Conservation (phyloP, 2,797 vertebrate genomes). For the Podargus strigoides region DNA sequence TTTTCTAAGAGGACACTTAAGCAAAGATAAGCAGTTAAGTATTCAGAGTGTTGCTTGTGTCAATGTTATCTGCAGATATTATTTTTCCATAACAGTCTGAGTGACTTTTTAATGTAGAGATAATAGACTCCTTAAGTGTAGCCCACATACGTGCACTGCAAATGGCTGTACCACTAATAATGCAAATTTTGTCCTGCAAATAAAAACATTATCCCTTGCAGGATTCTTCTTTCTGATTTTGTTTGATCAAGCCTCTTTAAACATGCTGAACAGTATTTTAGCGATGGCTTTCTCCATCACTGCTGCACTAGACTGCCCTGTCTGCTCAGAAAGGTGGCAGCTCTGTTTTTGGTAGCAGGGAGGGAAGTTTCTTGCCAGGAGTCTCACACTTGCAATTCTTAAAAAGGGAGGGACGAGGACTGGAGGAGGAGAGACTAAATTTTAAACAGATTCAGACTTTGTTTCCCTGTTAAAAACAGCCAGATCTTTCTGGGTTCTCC, state of each 20-base stretch:
- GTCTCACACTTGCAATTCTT: background rate
- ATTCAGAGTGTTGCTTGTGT: slow-evolving; percentile 40
- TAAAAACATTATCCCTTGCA: background rate
- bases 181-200: background rate
- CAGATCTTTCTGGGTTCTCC: background rate
- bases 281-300: background rate
- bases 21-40: slow-evolving; percentile 31
- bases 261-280: background rate
- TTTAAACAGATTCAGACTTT: background rate
- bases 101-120: background rate
- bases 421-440: background rate
- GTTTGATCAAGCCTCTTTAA: background rate
- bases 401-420: background rate
- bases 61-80: slow-evolving; percentile 27
- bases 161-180: background rate
- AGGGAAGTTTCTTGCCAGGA: background rate
- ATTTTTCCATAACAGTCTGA: slow-evolving; percentile 23
- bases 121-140: background rate
- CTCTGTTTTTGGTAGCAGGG: background rate
- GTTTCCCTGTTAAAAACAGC: background rate
- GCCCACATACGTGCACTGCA: background rate
- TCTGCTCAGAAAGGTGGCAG: background rate
- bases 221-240: background rate
- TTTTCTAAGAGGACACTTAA: slow-evolving; percentile 33
- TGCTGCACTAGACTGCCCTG: background rate